phyloP scores from a whole-genome alignment of 1,140 invertebrate genomes.

The Chlorops oryzae region DNA sequence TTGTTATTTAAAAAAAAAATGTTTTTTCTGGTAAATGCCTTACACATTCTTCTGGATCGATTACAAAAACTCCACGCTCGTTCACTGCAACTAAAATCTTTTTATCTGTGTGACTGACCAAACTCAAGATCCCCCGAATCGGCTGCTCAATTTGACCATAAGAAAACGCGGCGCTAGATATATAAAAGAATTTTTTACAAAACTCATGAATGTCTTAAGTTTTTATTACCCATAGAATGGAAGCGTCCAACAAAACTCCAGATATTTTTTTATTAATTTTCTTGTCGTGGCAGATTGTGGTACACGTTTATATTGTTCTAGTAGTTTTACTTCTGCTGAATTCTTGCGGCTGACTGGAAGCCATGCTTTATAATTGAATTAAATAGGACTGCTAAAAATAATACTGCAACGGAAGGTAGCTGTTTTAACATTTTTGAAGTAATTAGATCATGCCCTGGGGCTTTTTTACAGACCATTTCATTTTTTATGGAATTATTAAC shows the following conservation, averaged over 20 bases:
- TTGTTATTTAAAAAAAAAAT: too few species aligned
- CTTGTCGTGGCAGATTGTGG: slow-evolving; percentile 69
- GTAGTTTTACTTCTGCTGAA: slow-evolving; percentile 74
- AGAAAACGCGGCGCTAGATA: slow-evolving; percentile 71
- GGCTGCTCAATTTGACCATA: slow-evolving; percentile 87
- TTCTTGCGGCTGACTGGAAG: slow-evolving; percentile 73
- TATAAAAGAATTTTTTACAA: background rate
- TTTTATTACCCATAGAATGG: slow-evolving; percentile 77
- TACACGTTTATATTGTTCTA: slow-evolving; percentile 82
- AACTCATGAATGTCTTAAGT: background rate
- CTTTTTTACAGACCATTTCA: too few species aligned
- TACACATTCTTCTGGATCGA: slow-evolving; percentile 79
- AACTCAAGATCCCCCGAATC: slow-evolving; percentile 71
- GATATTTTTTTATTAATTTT: slow-evolving; percentile 80
- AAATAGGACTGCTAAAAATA: too few species aligned
- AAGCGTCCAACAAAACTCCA: slow-evolving; percentile 81
- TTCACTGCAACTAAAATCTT: slow-evolving; percentile 85
- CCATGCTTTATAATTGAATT: too few species aligned
- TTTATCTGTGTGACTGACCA: slow-evolving; percentile 79
- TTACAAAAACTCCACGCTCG: slow-evolving; percentile 77
- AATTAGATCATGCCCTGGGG: too few species aligned
- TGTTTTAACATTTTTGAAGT: too few species aligned
- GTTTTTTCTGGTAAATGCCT: too few species aligned
- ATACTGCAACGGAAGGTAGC: too few species aligned
- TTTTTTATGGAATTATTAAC: too few species aligned